Evolutionary conservation across 2,888 invertebrate genomes (phyloP), one percentile per base, ranked within the genome.

Genomic region (Notodonta ziczac): DNA sequence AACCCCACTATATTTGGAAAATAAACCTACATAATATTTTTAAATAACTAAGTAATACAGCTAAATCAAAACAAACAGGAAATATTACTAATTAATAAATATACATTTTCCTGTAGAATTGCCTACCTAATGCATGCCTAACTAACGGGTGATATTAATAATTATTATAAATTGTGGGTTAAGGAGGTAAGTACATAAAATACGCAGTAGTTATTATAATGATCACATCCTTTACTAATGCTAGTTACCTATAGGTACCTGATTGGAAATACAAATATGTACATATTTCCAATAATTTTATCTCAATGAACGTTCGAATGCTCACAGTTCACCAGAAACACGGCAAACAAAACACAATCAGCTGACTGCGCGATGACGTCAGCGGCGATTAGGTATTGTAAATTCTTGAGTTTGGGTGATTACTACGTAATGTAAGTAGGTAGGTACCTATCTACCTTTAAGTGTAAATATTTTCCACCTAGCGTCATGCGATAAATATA

Each of bases 331-430:
- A 50, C 16, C 6, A 7, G 50, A 50, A 50, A 50, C 50, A 9
- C 16, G 50, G 16, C 16, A 50, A 50, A 50, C 16, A 50, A 46
- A 4, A n/a, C 13, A 51, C 39, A 67, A 67, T 69, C 72, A 73
- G 69, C 72, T 67, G 67, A 63, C 62, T 61, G 52, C 2, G 12
- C 8, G 9, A n/a, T 73, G 67, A 73, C 69, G 74, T 74, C 67
- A 69, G 39, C 10, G 2, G 32, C 60, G 69, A 72, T 69, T 63
- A 52, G 51, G 24, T 50, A 73, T 65, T 60, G 44, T 39, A 52
- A 58, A 65, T 65, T 62, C 62, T 58, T 65, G 57, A 39, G 58
- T 57, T 60, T 58, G 13, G 54, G 58, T 39, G 53, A 46, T 46
- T 58, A 62, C 16, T 54, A 42, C 52, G 52, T 56, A 67, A 56